Conservation (phyloP, 2,888 invertebrate genomes). For the Eudemis profundana region DNA sequence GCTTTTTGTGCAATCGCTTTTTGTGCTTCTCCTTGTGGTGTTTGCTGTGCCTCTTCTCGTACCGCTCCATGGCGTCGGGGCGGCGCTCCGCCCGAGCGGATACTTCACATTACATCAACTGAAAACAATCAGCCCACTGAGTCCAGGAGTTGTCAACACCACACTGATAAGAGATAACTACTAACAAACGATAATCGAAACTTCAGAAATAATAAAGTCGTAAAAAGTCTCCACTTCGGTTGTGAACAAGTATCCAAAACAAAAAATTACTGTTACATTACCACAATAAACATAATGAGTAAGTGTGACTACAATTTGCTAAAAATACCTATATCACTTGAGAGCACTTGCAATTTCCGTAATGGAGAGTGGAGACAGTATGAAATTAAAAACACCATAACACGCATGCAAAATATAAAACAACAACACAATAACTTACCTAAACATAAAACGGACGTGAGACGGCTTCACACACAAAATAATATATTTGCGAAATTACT, state of each 20-base stretch:
- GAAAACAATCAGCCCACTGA: slow-evolving; percentile 51
- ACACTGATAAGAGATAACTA: slow-evolving; percentile 43
- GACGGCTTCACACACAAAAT: slow-evolving; percentile 38
- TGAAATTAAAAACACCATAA: slow-evolving; percentile 31
- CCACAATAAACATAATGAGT: background rate
- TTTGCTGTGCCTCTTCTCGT: slow-evolving; percentile 77
- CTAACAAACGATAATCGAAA: slow-evolving; percentile 36
- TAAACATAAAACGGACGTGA: slow-evolving; percentile 41
- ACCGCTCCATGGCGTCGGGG: slow-evolving; percentile 74
- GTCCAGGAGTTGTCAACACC: slow-evolving; percentile 38
- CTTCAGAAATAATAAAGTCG: background rate
- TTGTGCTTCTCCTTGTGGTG: slow-evolving; percentile 83
- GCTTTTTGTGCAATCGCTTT: slow-evolving; percentile 78
- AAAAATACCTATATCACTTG: slow-evolving; percentile 38
- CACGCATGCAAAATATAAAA: slow-evolving; percentile 34
- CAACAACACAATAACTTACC: slow-evolving; percentile 42
- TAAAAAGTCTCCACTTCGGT: slow-evolving; percentile 1
- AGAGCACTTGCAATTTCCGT: slow-evolving; percentile 40
- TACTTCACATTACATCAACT: slow-evolving; percentile 79
- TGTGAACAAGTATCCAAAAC: too few species aligned
- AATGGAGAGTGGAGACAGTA: slow-evolving; percentile 37
- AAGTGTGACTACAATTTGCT: slow-evolving; percentile 10
- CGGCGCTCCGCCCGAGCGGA: slow-evolving; percentile 61
- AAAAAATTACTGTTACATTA: background rate
- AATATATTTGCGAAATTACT: slow-evolving; percentile 53